Percentiles rank a stretch among this genome's conserved stretches.
These are phyloP conservation scores for Listronotus bonariensis DNA, from an alignment of 1,140 invertebrate genomes.

Conservation along the genomic window DNA sequence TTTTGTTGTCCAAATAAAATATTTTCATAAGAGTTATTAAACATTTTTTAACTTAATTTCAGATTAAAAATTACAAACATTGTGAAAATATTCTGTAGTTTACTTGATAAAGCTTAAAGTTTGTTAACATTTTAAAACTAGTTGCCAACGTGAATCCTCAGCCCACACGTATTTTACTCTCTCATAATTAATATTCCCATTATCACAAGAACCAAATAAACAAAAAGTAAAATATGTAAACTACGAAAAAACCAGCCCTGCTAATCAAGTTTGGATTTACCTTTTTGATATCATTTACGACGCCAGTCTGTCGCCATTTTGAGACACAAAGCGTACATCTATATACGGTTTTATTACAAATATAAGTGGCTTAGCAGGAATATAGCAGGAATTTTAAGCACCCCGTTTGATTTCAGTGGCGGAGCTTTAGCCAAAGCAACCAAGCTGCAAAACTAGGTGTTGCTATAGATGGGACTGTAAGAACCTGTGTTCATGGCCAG, in stretches of 20 bases:
- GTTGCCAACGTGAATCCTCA: background rate
- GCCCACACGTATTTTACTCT: background rate
- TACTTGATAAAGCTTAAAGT: too few species aligned
- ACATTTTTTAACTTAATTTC: too few species aligned
- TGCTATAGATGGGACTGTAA: too few species aligned
- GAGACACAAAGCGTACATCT: slow-evolving; percentile 20
- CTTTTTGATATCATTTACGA: slow-evolving; percentile 28
- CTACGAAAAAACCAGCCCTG: slow-evolving; percentile 11
- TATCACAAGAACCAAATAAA: slow-evolving; percentile 8
- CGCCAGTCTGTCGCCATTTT: slow-evolving; percentile 17
- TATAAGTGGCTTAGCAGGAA: slow-evolving; percentile 21
- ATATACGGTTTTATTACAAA: slow-evolving; percentile 32
- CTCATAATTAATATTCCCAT: slow-evolving; percentile 15
- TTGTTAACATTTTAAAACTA: too few species aligned
- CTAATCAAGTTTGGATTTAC: slow-evolving; percentile 11
- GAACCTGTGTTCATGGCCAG: too few species aligned
- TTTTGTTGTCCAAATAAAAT: too few species aligned
- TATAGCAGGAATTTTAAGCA: slow-evolving; percentile 24
- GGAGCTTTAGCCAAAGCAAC: background rate
- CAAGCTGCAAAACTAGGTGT: too few species aligned
- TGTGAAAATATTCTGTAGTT: too few species aligned
- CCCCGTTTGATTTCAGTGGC: background rate
- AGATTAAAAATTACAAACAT: too few species aligned
- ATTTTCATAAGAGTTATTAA: too few species aligned
- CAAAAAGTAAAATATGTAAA: slow-evolving; percentile 7